phyloP scores from a whole-genome alignment of 2,888 invertebrate species.

The Amitus sp. region DNA sequence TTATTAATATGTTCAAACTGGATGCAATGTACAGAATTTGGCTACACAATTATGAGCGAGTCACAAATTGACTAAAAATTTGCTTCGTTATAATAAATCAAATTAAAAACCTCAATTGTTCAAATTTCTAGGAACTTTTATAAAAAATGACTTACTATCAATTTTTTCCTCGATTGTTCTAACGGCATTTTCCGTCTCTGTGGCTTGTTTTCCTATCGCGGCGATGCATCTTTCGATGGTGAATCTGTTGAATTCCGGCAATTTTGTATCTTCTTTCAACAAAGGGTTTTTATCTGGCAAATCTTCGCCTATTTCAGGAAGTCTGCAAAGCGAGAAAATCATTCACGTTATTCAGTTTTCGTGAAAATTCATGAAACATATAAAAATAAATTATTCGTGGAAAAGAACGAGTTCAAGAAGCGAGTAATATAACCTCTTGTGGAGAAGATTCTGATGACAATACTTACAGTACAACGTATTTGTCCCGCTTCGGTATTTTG shows the following conservation, averaged over 20 bases:
- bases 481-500: slow-evolving; percentile 67
- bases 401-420: no score
- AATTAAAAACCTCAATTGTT: no score
- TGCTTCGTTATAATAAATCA: no score
- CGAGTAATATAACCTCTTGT: slow-evolving; percentile 42
- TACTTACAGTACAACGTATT: slow-evolving; percentile 79
- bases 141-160: slow-evolving; percentile 63
- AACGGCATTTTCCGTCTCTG: slow-evolving; percentile 83
- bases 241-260: slow-evolving; percentile 84
- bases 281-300: slow-evolving; percentile 79
- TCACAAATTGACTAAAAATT: no score
- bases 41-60: no score
- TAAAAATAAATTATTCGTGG: no score
- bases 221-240: slow-evolving; percentile 87
- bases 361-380: background rate
- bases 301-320: slow-evolving; percentile 88
- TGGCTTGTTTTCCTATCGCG: slow-evolving; percentile 83
- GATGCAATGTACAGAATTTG: no score
- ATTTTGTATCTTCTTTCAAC: slow-evolving; percentile 73
- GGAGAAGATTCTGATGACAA: no score
- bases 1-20: no score
- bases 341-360: slow-evolving; percentile 17
- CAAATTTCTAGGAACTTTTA: no score
- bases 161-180: slow-evolving; percentile 74
- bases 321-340: slow-evolving; percentile 65